phyloP scores from a whole-genome alignment of 2,797 vertebrate species.

The Galagoides demidoff region DNA sequence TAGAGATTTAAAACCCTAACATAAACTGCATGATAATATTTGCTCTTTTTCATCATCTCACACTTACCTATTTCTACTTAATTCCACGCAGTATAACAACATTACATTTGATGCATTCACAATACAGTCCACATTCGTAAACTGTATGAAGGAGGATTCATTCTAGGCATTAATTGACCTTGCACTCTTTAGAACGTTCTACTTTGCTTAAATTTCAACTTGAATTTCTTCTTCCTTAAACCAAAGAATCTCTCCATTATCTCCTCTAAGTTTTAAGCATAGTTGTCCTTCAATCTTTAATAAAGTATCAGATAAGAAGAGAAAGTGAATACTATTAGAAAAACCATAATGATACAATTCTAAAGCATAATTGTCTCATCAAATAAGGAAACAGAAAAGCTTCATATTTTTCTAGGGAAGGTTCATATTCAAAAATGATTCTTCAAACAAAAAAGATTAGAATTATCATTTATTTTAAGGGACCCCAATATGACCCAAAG shows the following conservation, averaged over 20 bases:
- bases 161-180: conserved; percentile 44
- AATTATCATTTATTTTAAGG: conserved; percentile 47
- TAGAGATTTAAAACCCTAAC: conserved; percentile 46
- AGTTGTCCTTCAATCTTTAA: background rate
- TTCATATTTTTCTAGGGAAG: background rate
- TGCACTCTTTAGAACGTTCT: conserved; percentile 37
- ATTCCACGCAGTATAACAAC: background rate
- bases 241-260: conserved; percentile 9
- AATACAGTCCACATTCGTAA: conserved; percentile 46
- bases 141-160: conserved; percentile 34
- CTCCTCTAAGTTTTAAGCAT: conserved; percentile 16
- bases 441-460: conserved; percentile 22
- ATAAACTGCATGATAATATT: conserved; percentile 54
- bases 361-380: background rate
- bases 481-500: background rate
- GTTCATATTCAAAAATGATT: background rate
- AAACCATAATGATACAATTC: background rate
- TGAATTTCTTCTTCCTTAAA: conserved; percentile 40
- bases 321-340: background rate
- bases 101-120: conserved; percentile 26
- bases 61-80: conserved; percentile 34
- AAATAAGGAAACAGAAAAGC: conserved; percentile 25
- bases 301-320: conserved; percentile 23
- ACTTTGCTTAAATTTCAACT: conserved; percentile 51
- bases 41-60: background rate